Conservation (phyloP, 1,140 invertebrate species). For the Cherax destructor region DNA sequence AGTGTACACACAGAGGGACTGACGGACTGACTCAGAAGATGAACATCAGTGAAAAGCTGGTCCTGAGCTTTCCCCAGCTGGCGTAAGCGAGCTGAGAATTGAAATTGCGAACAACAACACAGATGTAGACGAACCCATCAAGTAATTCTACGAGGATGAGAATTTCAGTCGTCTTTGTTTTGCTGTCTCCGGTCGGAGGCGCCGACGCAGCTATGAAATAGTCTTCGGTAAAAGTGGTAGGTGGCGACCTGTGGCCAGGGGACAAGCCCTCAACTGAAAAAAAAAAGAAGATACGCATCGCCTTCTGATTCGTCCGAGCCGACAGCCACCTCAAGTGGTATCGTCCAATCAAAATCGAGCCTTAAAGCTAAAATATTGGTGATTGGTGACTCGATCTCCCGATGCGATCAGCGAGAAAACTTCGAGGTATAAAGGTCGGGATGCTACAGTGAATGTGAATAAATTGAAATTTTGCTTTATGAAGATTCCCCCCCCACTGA, state of each 20-base stretch:
- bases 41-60: slow-evolving; percentile 34
- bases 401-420: not conserved
- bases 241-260: not conserved
- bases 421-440: slow-evolving; percentile 20
- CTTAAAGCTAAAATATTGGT: not conserved
- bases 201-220: not conserved
- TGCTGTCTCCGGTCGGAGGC: not conserved
- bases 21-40: slow-evolving; percentile 30
- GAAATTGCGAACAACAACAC: not conserved
- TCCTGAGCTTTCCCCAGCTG: not conserved
- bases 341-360: slow-evolving; percentile 14
- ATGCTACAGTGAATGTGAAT: slow-evolving; percentile 21
- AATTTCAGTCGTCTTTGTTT: not conserved
- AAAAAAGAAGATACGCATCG: slow-evolving; percentile 13
- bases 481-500: not conserved
- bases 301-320: slow-evolving; percentile 22
- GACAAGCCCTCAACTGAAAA: not conserved
- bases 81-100: not conserved
- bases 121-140: too few relatives aligned
- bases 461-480: slow-evolving; percentile 18
- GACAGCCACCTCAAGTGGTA: not conserved
- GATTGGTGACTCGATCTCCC: slow-evolving; percentile 8
- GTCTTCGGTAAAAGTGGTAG: not conserved
- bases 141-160: too few relatives aligned
- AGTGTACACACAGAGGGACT: slow-evolving; percentile 13